A percentile compares a stretch with the other conserved stretches of the same genome.
Evolutionary conservation across 2,113 vertebrate species (phyloP).

Genomic region (Nanorana parkeri): DNA sequence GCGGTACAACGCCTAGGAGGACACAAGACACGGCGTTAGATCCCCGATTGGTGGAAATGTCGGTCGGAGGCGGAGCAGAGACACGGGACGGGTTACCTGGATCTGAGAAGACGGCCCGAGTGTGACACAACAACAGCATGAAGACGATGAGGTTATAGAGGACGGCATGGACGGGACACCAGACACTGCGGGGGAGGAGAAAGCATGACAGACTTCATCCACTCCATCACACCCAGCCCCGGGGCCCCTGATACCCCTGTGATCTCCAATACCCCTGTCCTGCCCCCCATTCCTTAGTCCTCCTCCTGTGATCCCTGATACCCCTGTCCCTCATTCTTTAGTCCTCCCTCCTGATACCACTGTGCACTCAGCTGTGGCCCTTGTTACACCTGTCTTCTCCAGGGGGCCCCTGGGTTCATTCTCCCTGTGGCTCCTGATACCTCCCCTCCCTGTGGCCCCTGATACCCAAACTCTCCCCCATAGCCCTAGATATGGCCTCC

Average conservation of each 20-base stretch:
- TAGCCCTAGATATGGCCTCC: too few relatives aligned
- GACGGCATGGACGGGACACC: constrained; percentile 79
- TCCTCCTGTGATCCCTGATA: too few relatives aligned
- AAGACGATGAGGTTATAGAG: constrained; percentile 79
- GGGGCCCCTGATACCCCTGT: neutral
- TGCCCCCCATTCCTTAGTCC: too few relatives aligned
- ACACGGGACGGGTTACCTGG: constrained; percentile 70
- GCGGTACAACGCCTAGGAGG: constrained; percentile 76
- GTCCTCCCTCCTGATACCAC: too few relatives aligned
- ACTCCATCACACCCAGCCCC: neutral
- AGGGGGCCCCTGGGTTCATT: too few relatives aligned
- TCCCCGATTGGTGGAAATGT: too few relatives aligned
- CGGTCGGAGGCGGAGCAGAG: neutral
- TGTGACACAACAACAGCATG: constrained; percentile 79
- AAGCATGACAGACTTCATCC: neutral
- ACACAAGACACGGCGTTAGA: neutral
- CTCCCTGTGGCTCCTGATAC: too few relatives aligned
- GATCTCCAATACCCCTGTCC: neutral
- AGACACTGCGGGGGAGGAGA: constrained; percentile 69
- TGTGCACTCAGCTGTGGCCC: too few relatives aligned
- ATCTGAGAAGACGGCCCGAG: constrained; percentile 81
- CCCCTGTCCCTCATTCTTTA: too few relatives aligned
- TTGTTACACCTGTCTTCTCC: too few relatives aligned
- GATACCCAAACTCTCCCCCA: too few relatives aligned
- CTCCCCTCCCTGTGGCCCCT: neutral